Percentiles rank a stretch among this genome's conserved stretches.
These are phyloP conservation scores for Hydrolagus colliei DNA, from an alignment of 2,797 vertebrate genomes.

Conservation along the genomic window DNA sequence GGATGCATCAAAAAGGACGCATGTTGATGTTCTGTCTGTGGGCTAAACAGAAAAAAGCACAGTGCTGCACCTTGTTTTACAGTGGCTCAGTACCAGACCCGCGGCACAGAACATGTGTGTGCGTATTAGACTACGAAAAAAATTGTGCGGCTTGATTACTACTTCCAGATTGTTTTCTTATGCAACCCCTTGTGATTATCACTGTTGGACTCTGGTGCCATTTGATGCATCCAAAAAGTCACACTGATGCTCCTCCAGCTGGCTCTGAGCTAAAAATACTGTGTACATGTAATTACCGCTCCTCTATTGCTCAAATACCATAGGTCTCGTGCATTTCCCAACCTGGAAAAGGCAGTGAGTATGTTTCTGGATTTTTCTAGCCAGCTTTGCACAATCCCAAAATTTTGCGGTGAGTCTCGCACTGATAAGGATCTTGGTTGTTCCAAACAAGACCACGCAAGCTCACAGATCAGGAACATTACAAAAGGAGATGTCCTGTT, in stretches of 20 bases:
- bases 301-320: neutral
- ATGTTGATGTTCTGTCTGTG: neutral
- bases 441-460: neutral
- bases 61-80: neutral
- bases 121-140: neutral
- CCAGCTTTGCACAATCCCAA: conserved; percentile 11
- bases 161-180: conserved; percentile 24
- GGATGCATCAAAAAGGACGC: conserved; percentile 1
- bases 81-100: neutral
- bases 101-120: neutral
- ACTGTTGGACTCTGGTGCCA: conserved; percentile 25
- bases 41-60: neutral
- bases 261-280: neutral
- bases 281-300: neutral
- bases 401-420: neutral
- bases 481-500: neutral
- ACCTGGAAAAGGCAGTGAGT: neutral
- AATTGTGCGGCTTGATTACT: neutral
- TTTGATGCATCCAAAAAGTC: conserved; percentile 6
- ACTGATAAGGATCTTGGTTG: neutral
- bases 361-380: neutral
- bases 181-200: conserved; percentile 14
- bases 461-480: neutral
- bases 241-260: conserved; percentile 13
- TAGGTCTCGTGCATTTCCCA: neutral